Evolutionary conservation across 2,113 vertebrate species (phyloP).

Genomic region (Myiagra hebetior): DNA sequence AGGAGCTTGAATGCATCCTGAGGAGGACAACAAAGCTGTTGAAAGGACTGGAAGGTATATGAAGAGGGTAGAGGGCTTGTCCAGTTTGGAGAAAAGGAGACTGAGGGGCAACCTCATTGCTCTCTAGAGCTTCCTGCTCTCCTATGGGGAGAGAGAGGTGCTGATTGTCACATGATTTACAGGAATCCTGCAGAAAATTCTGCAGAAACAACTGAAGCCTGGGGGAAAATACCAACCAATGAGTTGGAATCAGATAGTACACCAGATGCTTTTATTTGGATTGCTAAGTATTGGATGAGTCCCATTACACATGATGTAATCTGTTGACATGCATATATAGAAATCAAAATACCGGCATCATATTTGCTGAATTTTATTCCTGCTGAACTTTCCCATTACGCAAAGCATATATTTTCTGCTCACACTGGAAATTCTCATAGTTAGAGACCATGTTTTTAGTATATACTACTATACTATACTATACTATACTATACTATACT

Average conservation of each 20-base stretch:
- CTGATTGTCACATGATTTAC: neutral
- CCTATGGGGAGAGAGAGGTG: rapidly evolving
- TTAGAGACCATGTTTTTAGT: neutral
- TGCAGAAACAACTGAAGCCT: neutral
- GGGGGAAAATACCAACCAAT: neutral
- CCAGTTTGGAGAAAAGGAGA: neutral
- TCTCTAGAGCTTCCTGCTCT: neutral
- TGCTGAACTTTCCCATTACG: neutral
- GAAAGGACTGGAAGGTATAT: neutral
- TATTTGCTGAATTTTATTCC: neutral
- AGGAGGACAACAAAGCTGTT: neutral
- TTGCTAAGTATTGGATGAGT: neutral
- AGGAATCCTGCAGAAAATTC: neutral
- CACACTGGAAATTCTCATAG: neutral
- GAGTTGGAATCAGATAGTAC: neutral
- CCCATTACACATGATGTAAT: neutral
- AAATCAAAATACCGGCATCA: neutral
- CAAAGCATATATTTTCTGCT: neutral
- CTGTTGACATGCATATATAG: neutral
- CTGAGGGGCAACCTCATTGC: neutral
- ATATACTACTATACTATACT: too few species aligned
- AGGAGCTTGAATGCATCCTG: neutral
- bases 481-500: too few species aligned
- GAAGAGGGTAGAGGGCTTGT: neutral
- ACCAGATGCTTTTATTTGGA: neutral